Evolutionary conservation across 2,888 invertebrate genomes (phyloP).

Genomic region (Encarsia formosa): DNA sequence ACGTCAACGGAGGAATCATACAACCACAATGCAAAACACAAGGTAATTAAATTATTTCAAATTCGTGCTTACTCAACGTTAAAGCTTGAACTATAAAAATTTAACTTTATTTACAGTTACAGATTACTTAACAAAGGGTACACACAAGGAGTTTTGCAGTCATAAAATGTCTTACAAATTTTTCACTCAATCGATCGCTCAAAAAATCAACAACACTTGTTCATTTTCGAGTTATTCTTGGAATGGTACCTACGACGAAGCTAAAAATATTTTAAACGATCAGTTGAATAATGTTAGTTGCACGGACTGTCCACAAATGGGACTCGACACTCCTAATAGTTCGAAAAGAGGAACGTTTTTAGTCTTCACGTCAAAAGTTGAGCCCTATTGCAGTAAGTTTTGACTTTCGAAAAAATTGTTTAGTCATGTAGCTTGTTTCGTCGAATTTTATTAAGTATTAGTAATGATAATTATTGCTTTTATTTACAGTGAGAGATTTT

Average conservation of each 20-base stretch:
- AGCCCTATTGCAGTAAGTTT: constrained; percentile 15
- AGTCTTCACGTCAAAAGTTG: constrained; percentile 4
- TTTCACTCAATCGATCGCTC: constrained; percentile 56
- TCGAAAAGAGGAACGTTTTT: constrained; percentile 10
- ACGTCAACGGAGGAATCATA: constrained; percentile 63
- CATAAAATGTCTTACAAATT: constrained; percentile 60
- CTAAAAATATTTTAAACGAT: not conserved
- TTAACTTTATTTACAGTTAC: too few relatives aligned
- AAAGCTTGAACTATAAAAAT: too few relatives aligned
- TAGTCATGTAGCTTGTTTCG: too few relatives aligned
- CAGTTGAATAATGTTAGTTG: not conserved
- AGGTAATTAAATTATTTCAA: too few relatives aligned
- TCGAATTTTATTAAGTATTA: too few relatives aligned
- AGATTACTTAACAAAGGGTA: not conserved
- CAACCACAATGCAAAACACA: constrained; percentile 61
- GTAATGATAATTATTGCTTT: not conserved
- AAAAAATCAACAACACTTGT: not conserved
- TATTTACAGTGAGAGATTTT: too few relatives aligned
- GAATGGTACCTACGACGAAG: constrained; percentile 16
- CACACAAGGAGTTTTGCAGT: constrained; percentile 56
- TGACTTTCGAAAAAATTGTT: not conserved
- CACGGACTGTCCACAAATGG: constrained; percentile 14
- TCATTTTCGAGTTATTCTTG: constrained; percentile 6
- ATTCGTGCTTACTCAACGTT: too few relatives aligned
- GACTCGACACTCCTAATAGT: constrained; percentile 8